Conservation (phyloP, 2,888 invertebrate species). For the Sturmia bella region DNA sequence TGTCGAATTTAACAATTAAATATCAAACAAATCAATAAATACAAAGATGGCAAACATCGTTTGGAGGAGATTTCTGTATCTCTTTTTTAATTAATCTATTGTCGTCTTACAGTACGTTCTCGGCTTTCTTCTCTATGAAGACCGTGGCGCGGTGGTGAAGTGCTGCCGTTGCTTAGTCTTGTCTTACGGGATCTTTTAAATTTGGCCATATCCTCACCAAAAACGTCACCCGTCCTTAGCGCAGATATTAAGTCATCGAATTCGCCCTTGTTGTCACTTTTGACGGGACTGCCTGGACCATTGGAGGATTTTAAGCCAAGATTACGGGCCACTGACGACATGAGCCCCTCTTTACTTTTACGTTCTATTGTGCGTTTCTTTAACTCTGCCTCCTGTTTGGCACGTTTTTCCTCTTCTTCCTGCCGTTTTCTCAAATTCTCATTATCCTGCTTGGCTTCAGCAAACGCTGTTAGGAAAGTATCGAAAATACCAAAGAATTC, state of each 20-base stretch:
- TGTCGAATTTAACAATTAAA: constrained; percentile 53
- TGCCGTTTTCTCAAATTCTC: constrained; percentile 91
- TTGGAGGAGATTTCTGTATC: constrained; percentile 7
- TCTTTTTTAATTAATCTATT: constrained; percentile 70
- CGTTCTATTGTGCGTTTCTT: constrained; percentile 94
- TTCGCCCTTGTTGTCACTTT: constrained; percentile 87
- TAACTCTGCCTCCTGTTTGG: constrained; percentile 92
- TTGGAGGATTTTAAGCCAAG: constrained; percentile 85
- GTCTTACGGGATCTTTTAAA: constrained; percentile 90
- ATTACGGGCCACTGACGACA: constrained; percentile 89
- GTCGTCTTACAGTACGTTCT: constrained; percentile 84
- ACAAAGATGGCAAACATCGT: constrained; percentile 58
- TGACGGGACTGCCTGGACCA: constrained; percentile 82
- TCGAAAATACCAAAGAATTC: constrained; percentile 97
- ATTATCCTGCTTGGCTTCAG: constrained; percentile 93
- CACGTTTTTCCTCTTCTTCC: constrained; percentile 94
- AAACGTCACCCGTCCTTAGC: constrained; percentile 95
- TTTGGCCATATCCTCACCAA: constrained; percentile 97
- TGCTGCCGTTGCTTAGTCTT: constrained; percentile 83
- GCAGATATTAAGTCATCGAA: constrained; percentile 98
- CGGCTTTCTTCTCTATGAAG: constrained; percentile 87
- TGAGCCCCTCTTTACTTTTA: constrained; percentile 89
- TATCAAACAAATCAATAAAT: constrained; percentile 59
- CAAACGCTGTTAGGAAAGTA: constrained; percentile 90
- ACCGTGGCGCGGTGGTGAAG: constrained; percentile 85